Conservation (phyloP, 2,888 invertebrate species). For the Tridacna crocea region DNA sequence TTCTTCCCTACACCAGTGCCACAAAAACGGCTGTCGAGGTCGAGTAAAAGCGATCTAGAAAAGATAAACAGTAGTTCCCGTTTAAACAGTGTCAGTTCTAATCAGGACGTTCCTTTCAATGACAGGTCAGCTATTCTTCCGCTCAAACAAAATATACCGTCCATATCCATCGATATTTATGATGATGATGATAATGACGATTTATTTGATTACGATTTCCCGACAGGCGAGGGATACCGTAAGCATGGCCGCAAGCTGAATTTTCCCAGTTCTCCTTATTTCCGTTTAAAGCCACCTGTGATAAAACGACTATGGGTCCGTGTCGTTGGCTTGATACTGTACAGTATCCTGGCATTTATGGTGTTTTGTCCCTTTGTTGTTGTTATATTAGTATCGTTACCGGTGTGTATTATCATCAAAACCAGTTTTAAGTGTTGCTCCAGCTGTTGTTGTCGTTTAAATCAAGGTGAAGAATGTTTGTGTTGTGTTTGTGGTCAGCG, state of each 20-base stretch:
- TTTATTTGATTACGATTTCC: slow-evolving; percentile 43
- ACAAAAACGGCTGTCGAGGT: slow-evolving; percentile 52
- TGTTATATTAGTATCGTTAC: slow-evolving; percentile 83
- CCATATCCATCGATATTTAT: slow-evolving; percentile 19
- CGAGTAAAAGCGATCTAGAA: slow-evolving; percentile 24
- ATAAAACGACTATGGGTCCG: slow-evolving; percentile 82
- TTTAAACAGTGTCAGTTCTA: slow-evolving; percentile 14
- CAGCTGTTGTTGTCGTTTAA: slow-evolving; percentile 70
- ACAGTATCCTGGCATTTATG: slow-evolving; percentile 82
- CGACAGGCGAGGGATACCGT: slow-evolving; percentile 67
- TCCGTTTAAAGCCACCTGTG: slow-evolving; percentile 83
- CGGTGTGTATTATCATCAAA: slow-evolving; percentile 80
- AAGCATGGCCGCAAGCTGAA: slow-evolving; percentile 69
- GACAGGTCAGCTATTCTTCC: slow-evolving; percentile 51
- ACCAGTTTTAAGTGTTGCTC: slow-evolving; percentile 78
- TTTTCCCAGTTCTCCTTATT: slow-evolving; percentile 83
- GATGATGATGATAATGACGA: slow-evolving; percentile 21
- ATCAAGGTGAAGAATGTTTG: slow-evolving; percentile 68
- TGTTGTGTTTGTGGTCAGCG: slow-evolving; percentile 79
- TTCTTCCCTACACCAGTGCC: slow-evolving; percentile 58
- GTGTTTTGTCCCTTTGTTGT: slow-evolving; percentile 85
- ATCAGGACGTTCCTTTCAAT: slow-evolving; percentile 35
- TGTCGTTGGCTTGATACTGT: slow-evolving; percentile 74
- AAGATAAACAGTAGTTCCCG: not conserved
- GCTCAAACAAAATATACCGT: slow-evolving; percentile 26